A percentile compares a stretch with the other conserved stretches of the same genome.
phyloP scores from a whole-genome alignment of 2,888 invertebrate species.

The Auanema freiburgensis region DNA sequence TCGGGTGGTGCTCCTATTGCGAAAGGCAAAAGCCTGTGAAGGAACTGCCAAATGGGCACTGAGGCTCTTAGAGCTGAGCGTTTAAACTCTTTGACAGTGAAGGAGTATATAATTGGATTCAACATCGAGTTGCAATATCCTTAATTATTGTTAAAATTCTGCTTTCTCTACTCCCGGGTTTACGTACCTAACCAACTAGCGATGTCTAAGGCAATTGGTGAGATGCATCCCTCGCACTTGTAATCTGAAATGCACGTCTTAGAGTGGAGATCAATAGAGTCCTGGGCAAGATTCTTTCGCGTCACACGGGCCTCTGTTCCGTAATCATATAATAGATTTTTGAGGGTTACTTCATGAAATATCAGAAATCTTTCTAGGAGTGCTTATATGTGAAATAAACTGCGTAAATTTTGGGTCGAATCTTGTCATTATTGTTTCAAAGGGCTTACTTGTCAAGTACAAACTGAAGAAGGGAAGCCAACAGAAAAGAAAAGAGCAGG shows the following conservation, averaged over 20 bases:
- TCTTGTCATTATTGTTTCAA: not conserved
- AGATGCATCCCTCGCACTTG: conserved; percentile 59
- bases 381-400: not conserved
- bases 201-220: conserved; percentile 60
- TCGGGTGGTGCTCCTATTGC: conserved; percentile 55
- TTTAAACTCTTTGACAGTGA: conserved; percentile 64
- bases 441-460: conserved; percentile 69
- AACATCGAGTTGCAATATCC: conserved; percentile 64
- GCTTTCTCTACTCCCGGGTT: not conserved
- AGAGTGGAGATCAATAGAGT: conserved; percentile 18
- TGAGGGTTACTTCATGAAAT: not conserved
- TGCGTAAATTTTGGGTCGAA: not conserved
- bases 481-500: conserved; percentile 71
- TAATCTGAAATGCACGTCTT: conserved; percentile 49
- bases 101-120: conserved; percentile 64
- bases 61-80: conserved; percentile 53
- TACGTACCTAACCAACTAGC: conserved; percentile 61
- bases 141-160: conserved; percentile 12
- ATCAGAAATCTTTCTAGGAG: not conserved
- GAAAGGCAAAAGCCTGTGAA: conserved; percentile 50
- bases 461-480: conserved; percentile 72
- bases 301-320: conserved; percentile 10
- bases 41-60: conserved; percentile 53
- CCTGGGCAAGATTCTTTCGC: conserved; percentile 13
- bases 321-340: conserved; percentile 24